Evolutionary conservation across 1,140 invertebrate species (phyloP).

Genomic region (Leptinotarsa undecemlineata): DNA sequence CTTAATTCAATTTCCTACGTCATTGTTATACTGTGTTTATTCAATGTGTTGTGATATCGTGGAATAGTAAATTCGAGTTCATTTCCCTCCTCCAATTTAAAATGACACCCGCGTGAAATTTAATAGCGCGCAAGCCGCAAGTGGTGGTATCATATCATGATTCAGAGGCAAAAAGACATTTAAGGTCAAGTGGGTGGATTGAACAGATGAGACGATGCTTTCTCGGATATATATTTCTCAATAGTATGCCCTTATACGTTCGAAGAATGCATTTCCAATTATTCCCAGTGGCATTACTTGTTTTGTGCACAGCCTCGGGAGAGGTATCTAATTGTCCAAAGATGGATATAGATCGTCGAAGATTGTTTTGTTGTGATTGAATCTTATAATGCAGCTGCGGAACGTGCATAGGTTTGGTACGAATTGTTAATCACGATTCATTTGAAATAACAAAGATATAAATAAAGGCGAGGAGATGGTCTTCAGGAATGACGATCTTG

Average conservation of each 20-base stretch:
- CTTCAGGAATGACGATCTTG: too few relatives aligned
- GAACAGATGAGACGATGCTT: slow-evolving; percentile 2
- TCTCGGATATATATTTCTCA: background rate
- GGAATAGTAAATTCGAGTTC: too few relatives aligned
- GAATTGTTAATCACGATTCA: too few relatives aligned
- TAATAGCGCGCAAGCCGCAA: background rate
- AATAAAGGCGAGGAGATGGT: too few relatives aligned
- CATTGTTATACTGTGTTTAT: too few relatives aligned
- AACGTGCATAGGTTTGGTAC: background rate
- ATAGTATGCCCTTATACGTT: background rate
- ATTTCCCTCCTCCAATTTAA: too few relatives aligned
- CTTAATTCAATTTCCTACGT: too few relatives aligned
- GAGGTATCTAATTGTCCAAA: slow-evolving; percentile 1
- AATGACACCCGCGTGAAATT: background rate
- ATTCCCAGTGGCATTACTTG: background rate
- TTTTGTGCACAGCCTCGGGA: background rate
- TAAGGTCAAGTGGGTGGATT: background rate
- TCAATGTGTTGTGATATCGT: too few relatives aligned
- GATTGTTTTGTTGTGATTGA: background rate
- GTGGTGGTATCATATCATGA: background rate
- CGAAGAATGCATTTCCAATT: background rate
- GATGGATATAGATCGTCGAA: background rate
- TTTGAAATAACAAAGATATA: too few relatives aligned
- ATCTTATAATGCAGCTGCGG: background rate
- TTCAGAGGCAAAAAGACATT: background rate